Conservation (phyloP, 2,888 invertebrate genomes). For the Oeneis ivallda region DNA sequence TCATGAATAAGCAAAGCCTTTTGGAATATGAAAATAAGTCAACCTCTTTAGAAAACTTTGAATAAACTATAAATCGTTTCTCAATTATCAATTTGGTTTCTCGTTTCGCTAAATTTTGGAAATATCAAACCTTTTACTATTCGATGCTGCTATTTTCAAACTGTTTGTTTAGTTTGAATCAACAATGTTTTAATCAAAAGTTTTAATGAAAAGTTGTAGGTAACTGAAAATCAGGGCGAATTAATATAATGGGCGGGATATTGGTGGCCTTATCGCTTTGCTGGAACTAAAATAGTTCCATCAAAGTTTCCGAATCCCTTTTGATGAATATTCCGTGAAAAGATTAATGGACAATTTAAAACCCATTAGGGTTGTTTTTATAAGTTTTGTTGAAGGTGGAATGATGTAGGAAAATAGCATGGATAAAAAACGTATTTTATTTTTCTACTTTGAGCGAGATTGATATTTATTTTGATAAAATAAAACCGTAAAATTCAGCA, state of each 20-base stretch:
- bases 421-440: too few species aligned
- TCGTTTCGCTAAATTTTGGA: background rate
- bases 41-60: too few species aligned
- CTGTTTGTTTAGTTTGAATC: background rate
- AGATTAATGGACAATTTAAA: slow-evolving; percentile 17
- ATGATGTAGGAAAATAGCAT: too few species aligned
- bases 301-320: slow-evolving; percentile 18
- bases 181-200: slow-evolving; percentile 16
- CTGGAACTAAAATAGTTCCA: slow-evolving; percentile 22
- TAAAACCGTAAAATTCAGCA: too few species aligned
- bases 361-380: slow-evolving; percentile 4
- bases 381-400: background rate
- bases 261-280: background rate
- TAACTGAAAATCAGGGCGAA: slow-evolving; percentile 17
- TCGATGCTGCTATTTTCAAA: background rate
- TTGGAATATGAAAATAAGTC: too few species aligned
- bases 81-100: background rate
- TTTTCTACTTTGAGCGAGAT: too few species aligned
- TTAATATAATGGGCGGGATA: slow-evolving; percentile 4
- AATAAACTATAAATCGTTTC: background rate
- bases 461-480: too few species aligned
- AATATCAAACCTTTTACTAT: background rate
- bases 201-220: slow-evolving; percentile 15
- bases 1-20: too few species aligned
- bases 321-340: background rate